phyloP scores from a whole-genome alignment of 2,113 vertebrate genomes.

The Sisor rabdophorus region DNA sequence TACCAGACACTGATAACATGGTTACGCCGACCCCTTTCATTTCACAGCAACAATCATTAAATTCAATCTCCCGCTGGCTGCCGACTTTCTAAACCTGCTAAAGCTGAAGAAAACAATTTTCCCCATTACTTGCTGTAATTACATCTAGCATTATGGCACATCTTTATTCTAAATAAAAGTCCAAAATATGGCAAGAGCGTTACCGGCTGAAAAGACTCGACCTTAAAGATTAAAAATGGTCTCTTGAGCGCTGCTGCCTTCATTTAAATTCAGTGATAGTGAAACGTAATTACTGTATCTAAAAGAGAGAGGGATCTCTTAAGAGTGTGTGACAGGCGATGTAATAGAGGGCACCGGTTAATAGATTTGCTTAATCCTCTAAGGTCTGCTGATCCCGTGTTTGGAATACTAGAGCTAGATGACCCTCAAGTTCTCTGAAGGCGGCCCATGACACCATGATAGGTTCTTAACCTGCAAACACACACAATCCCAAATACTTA shows the following conservation, averaged over 20 bases:
- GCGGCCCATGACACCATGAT: conserved; percentile 47
- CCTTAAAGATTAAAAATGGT: conserved; percentile 38
- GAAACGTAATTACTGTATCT: conserved; percentile 75
- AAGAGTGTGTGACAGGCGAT: conserved; percentile 63
- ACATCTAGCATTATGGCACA: conserved; percentile 21
- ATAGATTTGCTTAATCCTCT: conserved; percentile 53
- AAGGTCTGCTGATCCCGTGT: conserved; percentile 51
- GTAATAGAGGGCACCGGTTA: conserved; percentile 53
- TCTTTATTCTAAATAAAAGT: conserved; percentile 30
- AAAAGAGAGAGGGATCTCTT: conserved; percentile 68
- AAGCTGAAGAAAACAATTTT: conserved; percentile 11
- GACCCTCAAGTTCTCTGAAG: conserved; percentile 58
- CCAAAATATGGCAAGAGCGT: conserved; percentile 18
- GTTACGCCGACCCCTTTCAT: conserved; percentile 15
- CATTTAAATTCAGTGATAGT: conserved; percentile 69
- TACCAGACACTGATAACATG: not conserved
- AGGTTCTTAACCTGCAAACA: not conserved
- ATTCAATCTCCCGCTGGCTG: conserved; percentile 25
- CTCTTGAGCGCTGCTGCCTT: conserved; percentile 44
- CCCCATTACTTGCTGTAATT: conserved; percentile 24
- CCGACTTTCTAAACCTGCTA: conserved; percentile 25
- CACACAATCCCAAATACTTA: not conserved
- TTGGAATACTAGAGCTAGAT: conserved; percentile 51
- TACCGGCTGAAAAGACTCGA: conserved; percentile 21
- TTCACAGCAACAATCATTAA: conserved; percentile 22